A percentile compares a stretch with the other conserved stretches of the same genome.
Conservation (phyloP, 2,888 invertebrate genomes). For the Orthonevra nobilis region DNA sequence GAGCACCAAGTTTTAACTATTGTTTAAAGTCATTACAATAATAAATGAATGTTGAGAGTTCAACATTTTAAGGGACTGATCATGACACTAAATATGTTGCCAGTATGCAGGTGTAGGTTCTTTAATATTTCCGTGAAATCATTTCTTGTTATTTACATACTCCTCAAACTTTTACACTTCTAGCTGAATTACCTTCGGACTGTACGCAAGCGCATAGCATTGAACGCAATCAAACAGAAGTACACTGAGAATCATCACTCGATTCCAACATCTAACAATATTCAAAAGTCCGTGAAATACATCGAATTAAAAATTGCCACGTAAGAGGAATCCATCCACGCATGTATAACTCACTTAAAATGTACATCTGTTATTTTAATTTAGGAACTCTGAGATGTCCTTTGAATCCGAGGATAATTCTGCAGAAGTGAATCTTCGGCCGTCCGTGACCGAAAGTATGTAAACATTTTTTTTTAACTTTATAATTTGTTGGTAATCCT, state of each 20-base stretch:
- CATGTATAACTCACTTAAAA: not conserved
- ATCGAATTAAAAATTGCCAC: constrained; percentile 76
- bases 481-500: too few relatives aligned
- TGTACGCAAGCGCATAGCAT: constrained; percentile 33
- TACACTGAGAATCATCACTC: not conserved
- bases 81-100: too few relatives aligned
- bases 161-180: not conserved
- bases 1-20: too few relatives aligned
- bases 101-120: too few relatives aligned
- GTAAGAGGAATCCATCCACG: constrained; percentile 47
- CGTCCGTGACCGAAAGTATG: constrained; percentile 84
- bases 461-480: too few relatives aligned
- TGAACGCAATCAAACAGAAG: constrained; percentile 13
- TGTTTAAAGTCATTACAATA: too few relatives aligned
- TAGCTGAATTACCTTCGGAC: constrained; percentile 60
- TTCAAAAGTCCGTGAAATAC: constrained; percentile 73
- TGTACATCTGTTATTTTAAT: not conserved
- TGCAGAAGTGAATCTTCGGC: constrained; percentile 73
- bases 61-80: too few relatives aligned
- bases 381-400: constrained; percentile 41
- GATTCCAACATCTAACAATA: too few relatives aligned
- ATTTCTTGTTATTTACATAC: not conserved
- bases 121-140: not conserved
- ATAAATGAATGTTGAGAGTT: too few relatives aligned
- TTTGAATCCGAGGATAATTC: constrained; percentile 28